Percentiles rank a stretch among this genome's conserved stretches.
Evolutionary conservation across 53 echinoderm and acorn worm species (phyloP).

Genomic region (Crossaster papposus): DNA sequence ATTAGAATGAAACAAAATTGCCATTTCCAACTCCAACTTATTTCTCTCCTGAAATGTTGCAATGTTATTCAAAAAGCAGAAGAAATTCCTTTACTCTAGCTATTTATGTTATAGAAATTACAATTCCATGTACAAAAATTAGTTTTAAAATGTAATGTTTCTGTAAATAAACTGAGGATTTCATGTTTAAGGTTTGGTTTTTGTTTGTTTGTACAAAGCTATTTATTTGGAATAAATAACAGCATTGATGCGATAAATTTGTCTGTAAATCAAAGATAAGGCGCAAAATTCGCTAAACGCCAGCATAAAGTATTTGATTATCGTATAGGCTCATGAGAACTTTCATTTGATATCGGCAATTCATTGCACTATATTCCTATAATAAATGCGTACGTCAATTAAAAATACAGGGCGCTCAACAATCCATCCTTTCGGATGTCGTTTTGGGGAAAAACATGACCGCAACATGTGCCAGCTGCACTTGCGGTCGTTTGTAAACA

Average conservation of each 20-base stretch:
- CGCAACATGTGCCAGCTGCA: not conserved
- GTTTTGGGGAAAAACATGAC: no score
- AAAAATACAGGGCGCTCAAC: no score
- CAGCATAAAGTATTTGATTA: no score
- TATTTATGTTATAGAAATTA: not conserved
- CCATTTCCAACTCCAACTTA: not conserved
- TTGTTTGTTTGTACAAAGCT: constrained; percentile 12
- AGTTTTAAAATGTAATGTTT: not conserved
- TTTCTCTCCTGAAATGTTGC: not conserved
- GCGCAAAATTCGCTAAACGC: no score
- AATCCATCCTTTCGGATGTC: no score
- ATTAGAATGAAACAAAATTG: no score
- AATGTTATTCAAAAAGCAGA: not conserved
- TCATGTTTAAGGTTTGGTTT: not conserved
- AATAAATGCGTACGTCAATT: no score
- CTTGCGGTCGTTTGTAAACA: not conserved
- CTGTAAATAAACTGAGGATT: not conserved
- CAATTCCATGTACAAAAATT: not conserved
- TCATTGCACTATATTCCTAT: no score
- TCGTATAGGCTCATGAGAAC: no score
- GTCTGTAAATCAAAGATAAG: no score
- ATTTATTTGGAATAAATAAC: constrained; percentile 49
- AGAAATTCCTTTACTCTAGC: not conserved
- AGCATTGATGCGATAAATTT: not conserved
- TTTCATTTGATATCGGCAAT: no score